Evolutionary conservation across 2,113 vertebrate species (phyloP), one percentile per base, ranked within the genome.

Genomic region (Macaca fascicularis): DNA sequence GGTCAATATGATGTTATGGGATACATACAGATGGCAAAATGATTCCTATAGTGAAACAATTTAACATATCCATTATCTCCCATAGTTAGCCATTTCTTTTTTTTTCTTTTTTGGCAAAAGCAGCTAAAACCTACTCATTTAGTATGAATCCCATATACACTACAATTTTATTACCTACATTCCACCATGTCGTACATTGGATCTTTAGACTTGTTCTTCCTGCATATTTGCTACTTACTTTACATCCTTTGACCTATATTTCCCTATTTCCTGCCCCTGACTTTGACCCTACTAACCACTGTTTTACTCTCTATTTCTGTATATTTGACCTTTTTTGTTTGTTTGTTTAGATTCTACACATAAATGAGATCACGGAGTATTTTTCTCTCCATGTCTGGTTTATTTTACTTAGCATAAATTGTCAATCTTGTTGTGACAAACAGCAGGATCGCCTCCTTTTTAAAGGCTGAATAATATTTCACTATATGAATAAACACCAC

Each of bases 241-340:
- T 16, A 17, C 59, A 12, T 61, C 12, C 9, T 75, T 35, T 35
- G 2, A 50, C 4, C 25, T 86, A 5, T 5, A 6, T 35, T 32
- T 35, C 13, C 38, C 1, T 2, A 25, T 79, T 69, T 17, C 6
- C n/a, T 43, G 27, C 23, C n/a, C 23, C 5, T 0, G 3, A 27
- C 22, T 38, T 45, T 1, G 3, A 43, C 38, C 1, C 17, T n/a
- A 16, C 4, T 80, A n/a, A 80, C 22, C 22, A 48, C 27, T 17
- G 45, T 67, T 90, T 84, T 30, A 14, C 57, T 55, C 1, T 76
- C n/a, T 67, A 43, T 16, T 3, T 76, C 7, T 14, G 72, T 25
- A 75, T 75, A 8, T 78, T 64, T 35, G 16, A 52, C 38, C 3
- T 20, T n/a, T 23, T 43, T 19, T 35, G 17, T 70, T 72, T 72